These are phyloP conservation scores for Sanderia malayensis DNA, from an alignment of 30 jellyfish, hydroid and myxozoan species.

Conservation along the genomic window DNA sequence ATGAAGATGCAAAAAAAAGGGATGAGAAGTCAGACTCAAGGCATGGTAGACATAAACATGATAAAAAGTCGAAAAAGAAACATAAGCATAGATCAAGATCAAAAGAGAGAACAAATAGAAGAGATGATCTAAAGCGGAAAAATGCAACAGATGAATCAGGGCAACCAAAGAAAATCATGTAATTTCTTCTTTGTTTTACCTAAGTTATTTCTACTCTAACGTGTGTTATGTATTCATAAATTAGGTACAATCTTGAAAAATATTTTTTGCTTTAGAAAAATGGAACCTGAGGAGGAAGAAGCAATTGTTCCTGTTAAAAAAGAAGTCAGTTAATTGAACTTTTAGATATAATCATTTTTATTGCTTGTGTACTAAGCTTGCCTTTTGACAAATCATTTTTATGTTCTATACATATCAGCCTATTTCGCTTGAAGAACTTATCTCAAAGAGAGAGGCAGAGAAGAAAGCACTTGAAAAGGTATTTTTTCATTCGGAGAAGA, in stretches of 20 bases:
- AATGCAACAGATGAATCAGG: not conserved
- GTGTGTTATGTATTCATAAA: too few species aligned
- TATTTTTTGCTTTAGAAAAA: conserved; percentile 14
- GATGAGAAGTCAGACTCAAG: conserved; percentile 33
- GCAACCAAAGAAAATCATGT: conserved; percentile 28
- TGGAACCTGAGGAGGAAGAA: conserved; percentile 21
- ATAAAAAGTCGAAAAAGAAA: conserved; percentile 45
- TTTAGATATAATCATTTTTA: too few species aligned
- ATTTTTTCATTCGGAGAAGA: too few species aligned
- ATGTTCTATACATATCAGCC: conserved; percentile 50
- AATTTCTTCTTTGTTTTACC: too few species aligned
- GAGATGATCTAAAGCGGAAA: conserved; percentile 15
- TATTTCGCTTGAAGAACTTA: conserved; percentile 76
- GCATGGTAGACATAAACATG: conserved; percentile 51
- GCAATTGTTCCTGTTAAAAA: conserved; percentile 10
- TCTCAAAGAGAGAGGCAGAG: conserved; percentile 86
- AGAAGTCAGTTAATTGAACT: not conserved
- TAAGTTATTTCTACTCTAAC: too few species aligned
- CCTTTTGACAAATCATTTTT: not conserved
- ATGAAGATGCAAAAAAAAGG: conserved; percentile 6
- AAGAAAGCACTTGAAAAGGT: conserved; percentile 86
- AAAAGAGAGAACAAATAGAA: conserved; percentile 12
- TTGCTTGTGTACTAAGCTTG: not conserved
- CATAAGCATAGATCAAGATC: conserved; percentile 58
- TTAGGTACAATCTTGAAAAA: too few species aligned